Evolutionary conservation across 2,888 invertebrate genomes (phyloP).

Genomic region (Cistogaster globosa): DNA sequence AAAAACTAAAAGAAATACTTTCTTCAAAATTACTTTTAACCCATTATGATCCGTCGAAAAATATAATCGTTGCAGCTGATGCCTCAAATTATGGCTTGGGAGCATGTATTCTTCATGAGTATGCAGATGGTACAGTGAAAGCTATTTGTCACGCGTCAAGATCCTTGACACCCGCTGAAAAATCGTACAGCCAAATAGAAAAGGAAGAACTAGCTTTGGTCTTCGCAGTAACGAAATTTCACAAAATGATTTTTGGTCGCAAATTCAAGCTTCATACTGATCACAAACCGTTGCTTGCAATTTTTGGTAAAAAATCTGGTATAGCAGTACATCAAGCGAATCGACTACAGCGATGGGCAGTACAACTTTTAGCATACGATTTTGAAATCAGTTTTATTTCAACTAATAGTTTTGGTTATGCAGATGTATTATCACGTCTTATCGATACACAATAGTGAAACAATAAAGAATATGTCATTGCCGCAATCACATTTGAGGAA

Average conservation of each 20-base stretch:
- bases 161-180: slow-evolving; percentile 47
- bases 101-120: slow-evolving; percentile 67
- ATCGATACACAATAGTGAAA: too few species aligned
- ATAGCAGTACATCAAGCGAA: too few species aligned
- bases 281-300: too few species aligned
- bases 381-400: slow-evolving; percentile 72
- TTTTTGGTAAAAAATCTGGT: too few species aligned
- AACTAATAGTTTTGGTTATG: slow-evolving; percentile 70
- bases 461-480: neutral
- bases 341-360: too few species aligned
- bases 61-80: slow-evolving; percentile 70
- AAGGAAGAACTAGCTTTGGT: too few species aligned
- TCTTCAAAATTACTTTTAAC: slow-evolving; percentile 62
- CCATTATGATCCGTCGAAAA: slow-evolving; percentile 67
- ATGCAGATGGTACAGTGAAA: slow-evolving; percentile 74
- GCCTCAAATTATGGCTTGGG: slow-evolving; percentile 69
- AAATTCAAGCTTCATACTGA: too few species aligned
- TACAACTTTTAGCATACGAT: slow-evolving; percentile 70
- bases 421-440: too few species aligned
- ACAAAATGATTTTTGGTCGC: too few species aligned
- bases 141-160: slow-evolving; percentile 74
- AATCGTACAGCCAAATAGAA: too few species aligned
- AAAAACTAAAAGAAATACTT: slow-evolving; percentile 53
- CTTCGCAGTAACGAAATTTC: too few species aligned
- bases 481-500: too few species aligned